Evolutionary conservation across 2,888 invertebrate genomes (phyloP).

Genomic region (Cryptocheilus praepositus): DNA sequence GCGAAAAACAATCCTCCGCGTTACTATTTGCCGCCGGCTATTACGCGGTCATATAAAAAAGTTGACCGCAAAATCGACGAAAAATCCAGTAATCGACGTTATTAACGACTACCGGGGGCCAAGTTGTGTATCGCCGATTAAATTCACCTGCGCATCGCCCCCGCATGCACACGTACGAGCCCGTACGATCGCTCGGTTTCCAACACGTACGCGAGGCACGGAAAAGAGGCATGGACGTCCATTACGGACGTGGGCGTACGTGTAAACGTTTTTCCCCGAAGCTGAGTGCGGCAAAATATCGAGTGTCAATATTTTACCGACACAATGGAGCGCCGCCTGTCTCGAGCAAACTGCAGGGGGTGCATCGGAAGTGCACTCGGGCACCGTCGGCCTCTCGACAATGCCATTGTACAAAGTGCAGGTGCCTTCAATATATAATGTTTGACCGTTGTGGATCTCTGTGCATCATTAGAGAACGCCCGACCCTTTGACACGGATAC

Average conservation of each 20-base stretch:
- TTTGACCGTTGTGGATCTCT: constrained; percentile 30
- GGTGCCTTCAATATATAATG: constrained; percentile 35
- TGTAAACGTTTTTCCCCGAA: constrained; percentile 42
- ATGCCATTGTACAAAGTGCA: constrained; percentile 56
- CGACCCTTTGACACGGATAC: constrained; percentile 23
- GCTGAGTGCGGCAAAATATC: constrained; percentile 55
- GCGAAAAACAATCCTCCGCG: not conserved
- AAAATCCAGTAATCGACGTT: no score
- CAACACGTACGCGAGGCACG: not conserved
- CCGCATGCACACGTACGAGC: no score
- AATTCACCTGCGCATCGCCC: not conserved
- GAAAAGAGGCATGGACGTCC: constrained; percentile 9
- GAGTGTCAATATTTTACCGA: constrained; percentile 68
- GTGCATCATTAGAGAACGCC: constrained; percentile 29
- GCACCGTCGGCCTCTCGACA: constrained; percentile 47
- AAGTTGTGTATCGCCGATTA: not conserved
- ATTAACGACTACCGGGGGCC: no score
- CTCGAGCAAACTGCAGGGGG: constrained; percentile 47
- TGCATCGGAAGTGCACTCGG: constrained; percentile 62
- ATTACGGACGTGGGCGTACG: constrained; percentile 30
- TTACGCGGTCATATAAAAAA: no score
- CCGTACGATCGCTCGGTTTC: not conserved
- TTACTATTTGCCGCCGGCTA: not conserved
- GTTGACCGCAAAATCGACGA: no score
- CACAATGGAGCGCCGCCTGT: constrained; percentile 60